Base-by-base conservation (phyloP, 2,888 invertebrate species). In the Aporophyla lueneburgensis region DNA sequence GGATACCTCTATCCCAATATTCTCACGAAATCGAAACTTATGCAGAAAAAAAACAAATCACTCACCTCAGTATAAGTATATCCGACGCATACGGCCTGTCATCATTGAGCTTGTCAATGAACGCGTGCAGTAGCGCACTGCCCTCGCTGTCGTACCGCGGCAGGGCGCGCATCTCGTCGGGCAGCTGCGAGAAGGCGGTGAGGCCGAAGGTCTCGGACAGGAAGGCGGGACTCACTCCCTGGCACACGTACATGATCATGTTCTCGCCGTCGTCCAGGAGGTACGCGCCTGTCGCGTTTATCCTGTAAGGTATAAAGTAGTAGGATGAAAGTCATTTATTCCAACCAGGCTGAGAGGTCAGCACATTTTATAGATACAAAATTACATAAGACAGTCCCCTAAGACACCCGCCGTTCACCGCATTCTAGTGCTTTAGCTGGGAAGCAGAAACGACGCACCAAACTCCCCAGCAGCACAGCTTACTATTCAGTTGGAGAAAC, bases 181-280 rank as follows among this genome's bases (percentile, higher is more conserved):
- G 97, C 88, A 99, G 97, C 91, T 98, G 97, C 70, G 97, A 95
- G 92, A 98, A 98, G 78, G 98, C 97, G 7, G 97, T 95, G 70
- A 98, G 98, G 33, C 98, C 99, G 86, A 99, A 97, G 33, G 98
- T 97, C 81, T 98, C 98, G 76, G 97, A 97, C 87, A 99, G 97
- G 93, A 98, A 98, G 71, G 97, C 97, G 62, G 97, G 97, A 81
- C 98, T 97, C 56, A 98, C 97, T 85, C 97, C 98, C 83, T 98
- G 97, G 65, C 99, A 98, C 59, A 99, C 97, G 93, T 99, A 98
- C 70, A 99, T 93, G 67, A 98, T 97, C 95, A 99, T 98, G 78
- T 97, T 97, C 74, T 98, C 98, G 16, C 99, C 99, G 85, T 98
- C 97, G 94, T 99, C 99, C 93, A 99, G 96, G 5, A 99, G 96